These are phyloP conservation scores for Mallotus villosus DNA, from an alignment of 2,797 vertebrate species.

Conservation along the genomic window DNA sequence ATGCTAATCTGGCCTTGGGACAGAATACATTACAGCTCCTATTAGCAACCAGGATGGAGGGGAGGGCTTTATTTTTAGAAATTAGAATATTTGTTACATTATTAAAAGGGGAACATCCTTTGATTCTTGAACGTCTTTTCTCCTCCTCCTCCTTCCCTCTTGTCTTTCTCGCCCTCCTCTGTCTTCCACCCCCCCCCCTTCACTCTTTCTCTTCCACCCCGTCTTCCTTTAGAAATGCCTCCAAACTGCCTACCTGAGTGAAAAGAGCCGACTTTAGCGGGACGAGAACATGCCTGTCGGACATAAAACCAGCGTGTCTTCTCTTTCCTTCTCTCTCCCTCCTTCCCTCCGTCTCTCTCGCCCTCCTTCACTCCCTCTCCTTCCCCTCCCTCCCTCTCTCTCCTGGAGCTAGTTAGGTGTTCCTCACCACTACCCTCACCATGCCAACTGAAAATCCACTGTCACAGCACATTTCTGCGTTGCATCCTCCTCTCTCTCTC, in stretches of 20 bases:
- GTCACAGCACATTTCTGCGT: constrained; percentile 72
- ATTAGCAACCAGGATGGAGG: constrained; percentile 81
- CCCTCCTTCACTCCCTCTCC: constrained; percentile 40
- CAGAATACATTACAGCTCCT: constrained; percentile 76
- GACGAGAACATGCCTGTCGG: constrained; percentile 71
- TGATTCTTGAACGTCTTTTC: constrained; percentile 56
- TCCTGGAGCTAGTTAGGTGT: constrained; percentile 42
- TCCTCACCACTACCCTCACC: constrained; percentile 43
- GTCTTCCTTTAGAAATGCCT: constrained; percentile 51
- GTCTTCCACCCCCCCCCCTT: constrained; percentile 35
- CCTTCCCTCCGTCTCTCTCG: constrained; percentile 29
- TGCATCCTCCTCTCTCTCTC: constrained; percentile 2
- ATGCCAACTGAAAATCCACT: constrained; percentile 68
- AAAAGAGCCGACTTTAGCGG: constrained; percentile 72
- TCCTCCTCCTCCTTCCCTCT: too few relatives aligned
- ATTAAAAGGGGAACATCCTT: constrained; percentile 76
- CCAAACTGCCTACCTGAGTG: constrained; percentile 78
- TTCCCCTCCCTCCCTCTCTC: neutral
- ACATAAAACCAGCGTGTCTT: constrained; percentile 66
- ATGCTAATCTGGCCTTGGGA: constrained; percentile 80
- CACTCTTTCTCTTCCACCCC: constrained; percentile 5
- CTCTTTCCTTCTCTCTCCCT: constrained; percentile 21
- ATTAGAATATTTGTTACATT: constrained; percentile 81
- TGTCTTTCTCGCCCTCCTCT: neutral
- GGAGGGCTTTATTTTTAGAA: constrained; percentile 76